Percentiles rank a stretch among this genome's conserved stretches.
phyloP scores from a whole-genome alignment of 2,113 vertebrate genomes.

The Holacanthus passer region DNA sequence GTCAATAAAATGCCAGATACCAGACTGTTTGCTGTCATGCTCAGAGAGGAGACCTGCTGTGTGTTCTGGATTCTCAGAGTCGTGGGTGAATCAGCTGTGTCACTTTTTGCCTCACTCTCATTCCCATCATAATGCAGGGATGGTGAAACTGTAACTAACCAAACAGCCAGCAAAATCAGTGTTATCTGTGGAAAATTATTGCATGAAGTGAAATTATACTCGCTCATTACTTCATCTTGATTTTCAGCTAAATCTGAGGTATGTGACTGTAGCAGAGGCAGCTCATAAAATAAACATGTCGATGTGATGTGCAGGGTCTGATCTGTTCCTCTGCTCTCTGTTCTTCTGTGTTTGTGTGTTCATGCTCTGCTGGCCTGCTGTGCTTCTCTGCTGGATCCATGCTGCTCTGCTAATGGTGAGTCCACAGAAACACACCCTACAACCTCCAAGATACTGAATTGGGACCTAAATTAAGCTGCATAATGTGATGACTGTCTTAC shows the following conservation, averaged over 20 bases:
- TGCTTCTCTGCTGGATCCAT: conserved; percentile 35
- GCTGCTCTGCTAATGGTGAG: conserved; percentile 67
- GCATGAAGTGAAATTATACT: neutral
- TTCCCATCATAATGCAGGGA: neutral
- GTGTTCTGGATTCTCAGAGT: conserved; percentile 9
- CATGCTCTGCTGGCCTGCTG: conserved; percentile 19
- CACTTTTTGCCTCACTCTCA: neutral
- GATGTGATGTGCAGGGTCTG: conserved; percentile 16
- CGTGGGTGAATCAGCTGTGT: conserved; percentile 19
- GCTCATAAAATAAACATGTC: conserved; percentile 39
- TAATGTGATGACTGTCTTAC: neutral
- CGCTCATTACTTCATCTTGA: neutral
- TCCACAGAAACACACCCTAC: conserved; percentile 25
- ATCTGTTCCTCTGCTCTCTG: conserved; percentile 6
- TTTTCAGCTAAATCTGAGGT: neutral
- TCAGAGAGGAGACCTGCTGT: neutral
- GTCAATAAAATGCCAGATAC: conserved; percentile 8
- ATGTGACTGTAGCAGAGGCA: conserved; percentile 11
- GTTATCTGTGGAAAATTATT: neutral
- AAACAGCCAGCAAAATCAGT: neutral
- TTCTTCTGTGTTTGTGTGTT: conserved; percentile 44
- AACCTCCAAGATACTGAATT: neutral
- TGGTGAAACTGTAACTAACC: neutral
- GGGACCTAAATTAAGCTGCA: neutral
- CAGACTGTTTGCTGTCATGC: neutral